A percentile compares a stretch with the other conserved stretches of the same genome.
Conservation (phyloP, 2,888 invertebrate genomes). For the Tuberolachnus salignus region DNA sequence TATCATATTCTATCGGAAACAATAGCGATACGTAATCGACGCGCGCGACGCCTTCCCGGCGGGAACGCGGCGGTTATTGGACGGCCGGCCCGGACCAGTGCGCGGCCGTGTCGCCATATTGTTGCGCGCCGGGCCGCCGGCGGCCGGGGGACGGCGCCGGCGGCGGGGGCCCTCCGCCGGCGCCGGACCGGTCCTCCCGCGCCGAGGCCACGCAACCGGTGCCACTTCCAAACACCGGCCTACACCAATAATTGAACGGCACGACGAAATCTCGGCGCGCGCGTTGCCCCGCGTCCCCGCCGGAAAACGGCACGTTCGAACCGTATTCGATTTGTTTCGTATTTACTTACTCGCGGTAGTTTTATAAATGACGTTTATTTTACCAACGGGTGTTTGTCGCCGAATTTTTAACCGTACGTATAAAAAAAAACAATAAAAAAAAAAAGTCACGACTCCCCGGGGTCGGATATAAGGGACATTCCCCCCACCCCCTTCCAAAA, state of each 20-base stretch:
- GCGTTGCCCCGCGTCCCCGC: too few species aligned
- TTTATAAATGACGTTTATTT: too few species aligned
- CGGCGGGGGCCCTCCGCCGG: neutral
- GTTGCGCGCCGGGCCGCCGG: neutral
- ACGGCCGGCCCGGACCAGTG: neutral
- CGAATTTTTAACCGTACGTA: too few species aligned
- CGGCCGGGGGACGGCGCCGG: neutral
- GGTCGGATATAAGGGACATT: too few species aligned
- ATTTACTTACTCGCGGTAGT: too few species aligned
- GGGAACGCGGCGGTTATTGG: neutral
- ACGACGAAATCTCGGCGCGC: neutral
- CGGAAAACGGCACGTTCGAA: neutral
- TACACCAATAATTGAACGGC: constrained; percentile 13
- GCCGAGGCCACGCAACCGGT: constrained; percentile 1
- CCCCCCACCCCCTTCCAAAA: too few species aligned
- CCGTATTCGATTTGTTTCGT: too few species aligned
- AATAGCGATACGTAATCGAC: neutral
- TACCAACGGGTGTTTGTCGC: too few species aligned
- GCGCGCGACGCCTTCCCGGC: neutral
- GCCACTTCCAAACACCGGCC: constrained; percentile 10
- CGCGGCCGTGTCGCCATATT: neutral
- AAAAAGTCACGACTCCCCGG: too few species aligned
- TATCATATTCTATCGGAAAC: neutral
- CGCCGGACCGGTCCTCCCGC: constrained; percentile 18
- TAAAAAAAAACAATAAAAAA: too few species aligned